A percentile compares a stretch with the other conserved stretches of the same genome.
These are phyloP conservation scores for Amniataba percoides DNA, from an alignment of 2,797 vertebrate species.

Conservation along the genomic window DNA sequence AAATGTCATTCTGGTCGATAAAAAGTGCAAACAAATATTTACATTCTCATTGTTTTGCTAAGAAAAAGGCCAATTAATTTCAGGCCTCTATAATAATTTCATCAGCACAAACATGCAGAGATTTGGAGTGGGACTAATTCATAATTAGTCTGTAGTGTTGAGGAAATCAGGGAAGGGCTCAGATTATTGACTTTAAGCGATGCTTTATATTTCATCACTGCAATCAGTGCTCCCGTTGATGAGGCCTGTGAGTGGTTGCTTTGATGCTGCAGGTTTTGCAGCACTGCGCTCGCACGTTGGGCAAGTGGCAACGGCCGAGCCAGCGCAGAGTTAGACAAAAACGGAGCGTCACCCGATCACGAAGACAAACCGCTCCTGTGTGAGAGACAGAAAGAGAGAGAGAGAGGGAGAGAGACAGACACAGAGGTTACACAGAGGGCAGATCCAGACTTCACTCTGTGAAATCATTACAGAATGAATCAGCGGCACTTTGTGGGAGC, in stretches of 20 bases:
- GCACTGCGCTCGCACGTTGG: conserved; percentile 87
- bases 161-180: conserved; percentile 30
- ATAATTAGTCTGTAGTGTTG: conserved; percentile 12
- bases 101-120: conserved; percentile 20
- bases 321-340: conserved; percentile 92
- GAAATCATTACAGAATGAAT: not conserved
- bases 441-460: not conserved
- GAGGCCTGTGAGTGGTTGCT: conserved; percentile 3
- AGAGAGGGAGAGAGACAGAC: conserved; percentile 11
- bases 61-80: conserved; percentile 12
- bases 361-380: conserved; percentile 85
- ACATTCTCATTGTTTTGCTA: conserved; percentile 56
- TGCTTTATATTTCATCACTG: not conserved
- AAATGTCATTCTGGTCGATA: conserved; percentile 31
- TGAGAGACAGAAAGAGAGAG: conserved; percentile 19
- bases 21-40: conserved; percentile 68
- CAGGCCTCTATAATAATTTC: not conserved
- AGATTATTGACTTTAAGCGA: conserved; percentile 26
- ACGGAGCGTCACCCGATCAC: conserved; percentile 85
- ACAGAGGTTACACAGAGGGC: not conserved
- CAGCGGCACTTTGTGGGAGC: not conserved
- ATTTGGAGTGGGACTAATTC: conserved; percentile 10
- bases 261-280: conserved; percentile 88
- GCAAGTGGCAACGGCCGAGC: conserved; percentile 89
- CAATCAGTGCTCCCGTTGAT: conserved; percentile 7